These are phyloP conservation scores for Platyrinchus mystaceus DNA, from an alignment of 2,797 vertebrate species.

Conservation along the genomic window DNA sequence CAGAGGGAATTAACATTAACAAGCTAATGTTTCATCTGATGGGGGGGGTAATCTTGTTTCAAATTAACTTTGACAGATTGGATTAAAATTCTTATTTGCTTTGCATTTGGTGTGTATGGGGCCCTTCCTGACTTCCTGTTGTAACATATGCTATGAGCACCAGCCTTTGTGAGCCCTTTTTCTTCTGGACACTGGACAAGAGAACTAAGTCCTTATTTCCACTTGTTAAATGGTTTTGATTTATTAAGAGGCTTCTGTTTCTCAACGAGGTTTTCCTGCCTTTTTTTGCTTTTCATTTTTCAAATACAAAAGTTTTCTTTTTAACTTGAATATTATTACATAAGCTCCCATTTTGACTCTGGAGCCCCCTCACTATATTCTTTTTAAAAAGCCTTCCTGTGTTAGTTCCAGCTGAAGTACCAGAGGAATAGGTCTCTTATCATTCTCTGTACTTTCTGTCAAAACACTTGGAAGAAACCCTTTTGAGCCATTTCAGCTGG, in stretches of 20 bases:
- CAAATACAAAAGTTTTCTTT: neutral
- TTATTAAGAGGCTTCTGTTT: neutral
- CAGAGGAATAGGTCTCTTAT: conserved; percentile 2
- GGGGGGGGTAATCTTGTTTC: neutral
- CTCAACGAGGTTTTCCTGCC: neutral
- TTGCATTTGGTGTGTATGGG: neutral
- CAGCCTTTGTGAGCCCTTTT: neutral
- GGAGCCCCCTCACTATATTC: neutral
- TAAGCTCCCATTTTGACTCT: neutral
- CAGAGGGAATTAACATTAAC: conserved; percentile 16
- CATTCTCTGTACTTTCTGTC: conserved; percentile 19
- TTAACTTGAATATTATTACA: neutral
- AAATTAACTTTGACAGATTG: conserved; percentile 45
- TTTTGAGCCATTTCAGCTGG: conserved; percentile 44
- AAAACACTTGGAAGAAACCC: conserved; percentile 46
- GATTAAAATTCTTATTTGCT: conserved; percentile 46
- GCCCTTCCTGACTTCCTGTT: neutral
- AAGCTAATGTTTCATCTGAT: conserved; percentile 29
- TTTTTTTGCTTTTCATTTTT: neutral
- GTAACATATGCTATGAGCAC: neutral
- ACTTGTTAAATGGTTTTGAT: neutral
- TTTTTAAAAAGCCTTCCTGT: neutral
- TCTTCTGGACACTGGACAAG: neutral
- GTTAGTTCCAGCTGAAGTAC: conserved; percentile 32
- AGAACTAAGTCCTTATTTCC: neutral